Evolutionary conservation across 2,113 vertebrate species (phyloP), one percentile per base, ranked within the genome.

Genomic region (Paramormyrops kingsleyae): DNA sequence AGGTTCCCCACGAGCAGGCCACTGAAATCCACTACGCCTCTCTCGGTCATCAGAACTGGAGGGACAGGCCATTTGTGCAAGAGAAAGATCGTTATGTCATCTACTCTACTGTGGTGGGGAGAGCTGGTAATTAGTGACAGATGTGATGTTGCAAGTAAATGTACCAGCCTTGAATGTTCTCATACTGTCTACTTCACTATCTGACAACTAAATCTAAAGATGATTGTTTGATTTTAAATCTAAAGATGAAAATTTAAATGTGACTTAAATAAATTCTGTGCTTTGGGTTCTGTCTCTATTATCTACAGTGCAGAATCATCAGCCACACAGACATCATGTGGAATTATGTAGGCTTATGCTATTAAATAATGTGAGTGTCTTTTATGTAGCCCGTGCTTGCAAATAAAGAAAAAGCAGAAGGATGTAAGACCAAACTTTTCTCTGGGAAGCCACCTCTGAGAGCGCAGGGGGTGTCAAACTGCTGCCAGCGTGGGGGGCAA

Each of bases 21-120:
- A 87, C 8, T 0, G 90, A 91, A 50, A 89, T 94, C 90, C 94
- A 94, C 21, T 95, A 94, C 5, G 94, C 94, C 42, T 94, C 92
- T 52, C 92, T 95, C 89, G 93, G 94, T 4, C 93, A 92, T 7
- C 93, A 92, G 17, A 93, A 89, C 90, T 95, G 94, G 94, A 93
- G 62, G 83, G 91, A 93, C 39, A 1, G 90, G 80, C 77, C 92
- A 2, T 7, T n/a, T 84, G 88, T 62, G 0, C 70, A 74, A 0
- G 91, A 91, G 7, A 89, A 47, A 50, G 70, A 89, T 53, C 87
- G 90, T 70, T 19, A 86, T 0, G 93, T 95, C 42, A 93, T 95
- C 91, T 94, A 94, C 87, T 94, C 94, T 3, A 91, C 92, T 0
- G 74, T 95, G 80, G 27, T 92, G 90, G 70, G 70, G 31, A 77